phyloP scores from a whole-genome alignment of 2,888 invertebrate species.

The Priapulus caudatus region DNA sequence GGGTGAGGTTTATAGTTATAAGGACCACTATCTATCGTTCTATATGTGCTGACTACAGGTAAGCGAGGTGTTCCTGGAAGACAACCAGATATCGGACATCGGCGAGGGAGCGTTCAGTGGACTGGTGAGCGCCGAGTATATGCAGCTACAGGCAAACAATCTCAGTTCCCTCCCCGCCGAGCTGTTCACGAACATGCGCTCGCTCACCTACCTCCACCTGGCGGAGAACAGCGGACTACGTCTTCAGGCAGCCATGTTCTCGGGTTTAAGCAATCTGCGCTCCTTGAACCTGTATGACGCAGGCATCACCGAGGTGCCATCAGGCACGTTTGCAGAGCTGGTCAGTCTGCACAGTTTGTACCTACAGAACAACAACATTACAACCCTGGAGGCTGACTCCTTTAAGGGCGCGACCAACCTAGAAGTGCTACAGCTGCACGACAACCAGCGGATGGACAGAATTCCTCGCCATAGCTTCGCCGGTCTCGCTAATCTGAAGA shows the following conservation, averaged over 20 bases:
- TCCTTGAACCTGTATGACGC: neutral
- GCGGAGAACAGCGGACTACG: neutral
- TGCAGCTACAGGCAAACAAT: neutral
- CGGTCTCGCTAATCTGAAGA: neutral
- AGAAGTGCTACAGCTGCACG: neutral
- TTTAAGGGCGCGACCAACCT: slow-evolving; percentile 1
- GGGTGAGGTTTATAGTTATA: too few relatives aligned
- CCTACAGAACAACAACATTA: neutral
- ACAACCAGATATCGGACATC: neutral
- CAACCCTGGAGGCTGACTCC: neutral
- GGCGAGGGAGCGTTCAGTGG: neutral
- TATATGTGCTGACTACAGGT: too few relatives aligned
- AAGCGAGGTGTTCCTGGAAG: neutral
- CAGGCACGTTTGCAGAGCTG: neutral
- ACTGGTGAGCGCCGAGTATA: neutral
- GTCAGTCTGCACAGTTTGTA: neutral
- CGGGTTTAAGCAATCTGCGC: neutral
- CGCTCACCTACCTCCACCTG: neutral
- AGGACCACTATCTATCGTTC: too few relatives aligned
- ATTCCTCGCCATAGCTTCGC: neutral
- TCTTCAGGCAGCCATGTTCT: neutral
- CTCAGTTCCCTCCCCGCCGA: neutral
- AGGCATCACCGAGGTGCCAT: neutral
- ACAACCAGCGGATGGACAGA: neutral
- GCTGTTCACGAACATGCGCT: neutral